Evolutionary conservation across 1,140 invertebrate species (phyloP), one percentile per base, ranked within the genome.

Genomic region (Apolygus lucorum): DNA sequence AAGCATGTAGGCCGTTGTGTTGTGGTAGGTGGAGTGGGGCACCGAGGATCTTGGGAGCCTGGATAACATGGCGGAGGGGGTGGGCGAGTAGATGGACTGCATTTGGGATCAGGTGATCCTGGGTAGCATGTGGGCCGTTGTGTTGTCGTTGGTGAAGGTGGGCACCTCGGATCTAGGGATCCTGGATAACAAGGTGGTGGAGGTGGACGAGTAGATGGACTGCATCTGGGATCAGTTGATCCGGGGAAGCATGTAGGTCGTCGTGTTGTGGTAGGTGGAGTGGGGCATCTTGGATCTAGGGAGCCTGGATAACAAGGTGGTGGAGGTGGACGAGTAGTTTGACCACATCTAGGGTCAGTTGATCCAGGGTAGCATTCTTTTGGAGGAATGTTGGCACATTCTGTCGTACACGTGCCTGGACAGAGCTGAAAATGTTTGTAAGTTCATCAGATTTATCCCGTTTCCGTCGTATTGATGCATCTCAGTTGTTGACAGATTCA

Each of bases 41-140:
- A 80, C 29, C 76, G 71, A 24, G 78, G 77, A 75, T 80, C 78
- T 13, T 66, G 71, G 14, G 74, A 75, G 11, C 78, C 78, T 59
- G 74, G 74, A 34, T 72, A 72, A 52, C 76, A 75, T 63, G 72
- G 70, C 0, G 74, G 70, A 4, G 76, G 77, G 63, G 75, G 42
- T 22, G 76, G 75, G 28, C 65, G 42, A 22, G 63, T 52, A 63
- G 64, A 27, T 63, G 25, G 74, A 13, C 69, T 63, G n/a, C 52
- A 27, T 22, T 42, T 63, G 25, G 67, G 26, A 65, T 59, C 67
- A 70, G 72, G 71, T 8, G 67, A 70, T 21, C 74, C 73, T 22
- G 74, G 74, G 52, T 70, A 74, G 68, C 76, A 76, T 65, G 64
- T 29, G 70, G 68, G 1, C 2, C 71, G 73, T 83, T 81, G 1